These are phyloP conservation scores for Globicephala melas DNA, from an alignment of 2,113 vertebrate genomes.

Conservation along the genomic window DNA sequence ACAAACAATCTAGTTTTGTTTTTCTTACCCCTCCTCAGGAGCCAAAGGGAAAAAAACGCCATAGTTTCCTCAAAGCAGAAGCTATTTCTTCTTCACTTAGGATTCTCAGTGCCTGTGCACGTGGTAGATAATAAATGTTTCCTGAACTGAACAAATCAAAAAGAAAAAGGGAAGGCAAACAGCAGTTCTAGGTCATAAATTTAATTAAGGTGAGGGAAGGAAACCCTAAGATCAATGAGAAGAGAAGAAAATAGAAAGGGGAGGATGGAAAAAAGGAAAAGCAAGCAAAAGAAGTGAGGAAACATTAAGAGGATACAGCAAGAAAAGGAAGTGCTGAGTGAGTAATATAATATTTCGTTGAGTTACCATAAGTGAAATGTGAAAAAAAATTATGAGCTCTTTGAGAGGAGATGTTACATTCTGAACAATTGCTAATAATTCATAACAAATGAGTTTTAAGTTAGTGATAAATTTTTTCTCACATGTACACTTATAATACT, in stretches of 20 bases:
- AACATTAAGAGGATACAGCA: neutral
- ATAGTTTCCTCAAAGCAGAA: neutral
- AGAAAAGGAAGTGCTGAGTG: neutral
- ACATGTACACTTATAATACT: conserved; percentile 4
- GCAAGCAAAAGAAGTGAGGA: neutral
- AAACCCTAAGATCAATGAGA: conserved; percentile 15
- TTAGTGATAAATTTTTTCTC: neutral
- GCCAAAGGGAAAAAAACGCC: neutral
- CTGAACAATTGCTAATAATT: conserved; percentile 30
- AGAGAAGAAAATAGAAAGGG: neutral
- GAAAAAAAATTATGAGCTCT: neutral
- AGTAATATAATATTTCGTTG: neutral
- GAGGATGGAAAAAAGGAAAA: neutral
- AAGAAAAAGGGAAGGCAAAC: conserved; percentile 35
- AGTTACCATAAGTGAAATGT: neutral
- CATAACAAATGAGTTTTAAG: neutral
- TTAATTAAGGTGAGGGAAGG: neutral
- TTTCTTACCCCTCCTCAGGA: neutral
- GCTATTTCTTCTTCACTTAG: neutral
- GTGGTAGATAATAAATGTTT: neutral
- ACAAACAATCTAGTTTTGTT: neutral
- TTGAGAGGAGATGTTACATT: neutral
- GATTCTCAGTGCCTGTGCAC: neutral
- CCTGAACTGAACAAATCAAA: conserved; percentile 34
- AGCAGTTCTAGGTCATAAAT: conserved; percentile 22